These are phyloP conservation scores for Hestina assimilis DNA, from an alignment of 1,140 invertebrate genomes.

Conservation along the genomic window DNA sequence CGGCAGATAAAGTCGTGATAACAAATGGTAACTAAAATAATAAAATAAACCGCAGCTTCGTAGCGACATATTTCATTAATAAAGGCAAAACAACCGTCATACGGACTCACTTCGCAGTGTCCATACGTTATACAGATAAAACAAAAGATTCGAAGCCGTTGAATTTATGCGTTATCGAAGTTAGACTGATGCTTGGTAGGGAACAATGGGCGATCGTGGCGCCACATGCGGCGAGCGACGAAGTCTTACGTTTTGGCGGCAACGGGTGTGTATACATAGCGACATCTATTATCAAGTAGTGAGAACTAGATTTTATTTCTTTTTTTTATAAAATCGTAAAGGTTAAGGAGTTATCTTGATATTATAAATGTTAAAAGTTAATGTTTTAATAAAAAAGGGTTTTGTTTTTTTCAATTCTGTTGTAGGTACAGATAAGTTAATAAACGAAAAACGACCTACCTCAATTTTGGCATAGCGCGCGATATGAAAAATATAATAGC, in stretches of 20 bases:
- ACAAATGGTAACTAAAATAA: constrained; percentile 77
- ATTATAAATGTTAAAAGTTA: neutral
- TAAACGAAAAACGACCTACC: neutral
- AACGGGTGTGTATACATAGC: constrained; percentile 30
- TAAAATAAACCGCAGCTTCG: constrained; percentile 64
- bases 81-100: constrained; percentile 75
- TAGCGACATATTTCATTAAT: constrained; percentile 78
- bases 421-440: no score
- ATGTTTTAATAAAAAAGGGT: neutral
- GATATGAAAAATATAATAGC: constrained; percentile 31
- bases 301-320: constrained; percentile 30
- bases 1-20: constrained; percentile 77
- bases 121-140: constrained; percentile 77
- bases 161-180: constrained; percentile 75
- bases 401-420: no score
- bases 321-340: constrained; percentile 8
- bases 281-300: constrained; percentile 70
- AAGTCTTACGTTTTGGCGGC: constrained; percentile 18
- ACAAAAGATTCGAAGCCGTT: constrained; percentile 70
- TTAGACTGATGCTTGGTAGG: constrained; percentile 53
- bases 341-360: neutral
- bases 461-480: neutral
- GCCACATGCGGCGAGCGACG: constrained; percentile 66
- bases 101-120: constrained; percentile 74
- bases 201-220: constrained; percentile 74